Base-by-base conservation (phyloP, 2,797 vertebrate species). In the Crypturellus tataupa region DNA sequence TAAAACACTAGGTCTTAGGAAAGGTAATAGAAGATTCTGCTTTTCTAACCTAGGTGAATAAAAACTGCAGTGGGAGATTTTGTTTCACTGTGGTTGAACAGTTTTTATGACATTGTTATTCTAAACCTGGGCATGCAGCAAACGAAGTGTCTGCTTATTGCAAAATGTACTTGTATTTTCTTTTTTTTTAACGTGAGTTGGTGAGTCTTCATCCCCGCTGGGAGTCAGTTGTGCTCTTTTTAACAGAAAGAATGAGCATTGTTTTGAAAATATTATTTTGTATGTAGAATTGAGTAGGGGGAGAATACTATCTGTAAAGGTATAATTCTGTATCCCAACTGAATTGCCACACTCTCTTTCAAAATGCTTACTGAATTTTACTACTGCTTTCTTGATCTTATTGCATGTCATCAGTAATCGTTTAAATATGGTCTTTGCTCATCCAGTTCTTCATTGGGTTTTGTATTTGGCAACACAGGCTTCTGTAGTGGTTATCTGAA, bases 331-430 rank as follows among this genome's bases (percentile, higher is more conserved):
- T 73, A 63, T 33, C 68, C 60, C 33, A 53, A 8, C 25, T 70
- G 63, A 88, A 75, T 68, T 27, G 3, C 84, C 67, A 8, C 4
- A 1, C n/a, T 88, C 49, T 84, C 55, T 82, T 88, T 91, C 47
- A 53, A 58, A 90, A 55, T 63, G 59, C 69, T 95, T 62, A 55
- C 53, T 65, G 67, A 83, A 77, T 80, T 56, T n/a, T 40, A 39
- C 84, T 92, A 46, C 59, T 93, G 63, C 64, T 84, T 94, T 92
- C 77, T 87, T 76, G n/a, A 64, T 89, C 87, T 89, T 70, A 31
- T 67, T 95, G 94, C 69, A 76, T 91, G 85, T 84, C 90, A 56
- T 90, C 73, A 33, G 73, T 90, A 81, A 80, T 62, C 85, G 18
- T 33, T 35, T 62, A 37, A 29, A 46, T 89, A 64, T 85, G 70